Conservation (phyloP, 2,797 vertebrate genomes). For the Malurus splendens region DNA sequence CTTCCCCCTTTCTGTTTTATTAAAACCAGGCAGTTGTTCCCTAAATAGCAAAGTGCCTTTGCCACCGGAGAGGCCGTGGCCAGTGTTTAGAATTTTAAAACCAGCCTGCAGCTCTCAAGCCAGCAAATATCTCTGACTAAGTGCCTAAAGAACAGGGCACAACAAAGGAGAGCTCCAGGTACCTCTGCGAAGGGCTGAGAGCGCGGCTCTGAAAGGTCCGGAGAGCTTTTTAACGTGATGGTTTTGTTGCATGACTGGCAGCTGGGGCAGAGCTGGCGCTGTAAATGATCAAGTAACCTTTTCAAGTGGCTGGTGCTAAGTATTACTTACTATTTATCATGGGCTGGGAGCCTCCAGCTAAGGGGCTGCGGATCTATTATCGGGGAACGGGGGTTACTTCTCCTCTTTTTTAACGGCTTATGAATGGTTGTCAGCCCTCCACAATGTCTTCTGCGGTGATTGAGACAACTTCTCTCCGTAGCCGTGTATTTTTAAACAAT, state of each 20-base stretch:
- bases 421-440: constrained; percentile 56
- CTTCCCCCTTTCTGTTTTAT: constrained; percentile 29
- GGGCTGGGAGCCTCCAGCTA: constrained; percentile 54
- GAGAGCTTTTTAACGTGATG: constrained; percentile 35
- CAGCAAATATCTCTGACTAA: constrained; percentile 53
- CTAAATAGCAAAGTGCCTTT: constrained; percentile 55
- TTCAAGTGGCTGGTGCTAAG: constrained; percentile 36
- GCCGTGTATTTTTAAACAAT: constrained; percentile 62
- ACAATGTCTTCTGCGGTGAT: constrained; percentile 53
- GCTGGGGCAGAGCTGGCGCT: constrained; percentile 36
- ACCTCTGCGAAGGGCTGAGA: constrained; percentile 20
- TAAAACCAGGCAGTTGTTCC: constrained; percentile 7
- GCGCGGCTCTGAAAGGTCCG: constrained; percentile 25
- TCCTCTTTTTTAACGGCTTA: constrained; percentile 51
- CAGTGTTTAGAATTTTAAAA: constrained; percentile 26
- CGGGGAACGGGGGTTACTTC: constrained; percentile 32
- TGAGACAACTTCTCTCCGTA: constrained; percentile 47
- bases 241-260: constrained; percentile 53
- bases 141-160: constrained; percentile 38
- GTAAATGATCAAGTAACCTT: constrained; percentile 43
- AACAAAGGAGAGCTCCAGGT: constrained; percentile 38
- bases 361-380: constrained; percentile 45
- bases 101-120: constrained; percentile 16
- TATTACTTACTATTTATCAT: constrained; percentile 52
- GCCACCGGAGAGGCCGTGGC: not conserved